A percentile compares a stretch with the other conserved stretches of the same genome.
Evolutionary conservation across 2,113 vertebrate genomes (phyloP).

Genomic region (Electrona antarctica): DNA sequence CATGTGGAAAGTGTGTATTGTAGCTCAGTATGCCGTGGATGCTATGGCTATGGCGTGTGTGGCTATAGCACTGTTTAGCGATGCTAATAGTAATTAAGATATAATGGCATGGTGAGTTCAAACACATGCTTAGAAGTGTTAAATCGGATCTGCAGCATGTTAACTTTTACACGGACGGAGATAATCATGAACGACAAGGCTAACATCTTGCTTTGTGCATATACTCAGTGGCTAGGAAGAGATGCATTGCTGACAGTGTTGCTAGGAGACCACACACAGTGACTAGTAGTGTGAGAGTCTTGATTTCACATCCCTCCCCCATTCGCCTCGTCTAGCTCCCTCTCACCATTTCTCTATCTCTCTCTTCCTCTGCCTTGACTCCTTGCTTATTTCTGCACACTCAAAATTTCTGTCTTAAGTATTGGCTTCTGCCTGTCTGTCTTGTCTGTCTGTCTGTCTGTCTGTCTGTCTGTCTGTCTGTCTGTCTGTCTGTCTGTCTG

Average conservation of each 20-base stretch:
- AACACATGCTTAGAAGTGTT: conserved; percentile 20
- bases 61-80: conserved; percentile 11
- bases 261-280: conserved; percentile 84
- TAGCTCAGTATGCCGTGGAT: background rate
- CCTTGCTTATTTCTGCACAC: conserved; percentile 48
- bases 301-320: conserved; percentile 76
- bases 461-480: conserved; percentile 1
- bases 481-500: background rate
- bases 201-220: conserved; percentile 69
- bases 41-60: background rate
- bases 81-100: conserved; percentile 24
- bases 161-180: conserved; percentile 37
- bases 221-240: conserved; percentile 68
- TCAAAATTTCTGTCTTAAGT: conserved; percentile 11
- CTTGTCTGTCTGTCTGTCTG: background rate
- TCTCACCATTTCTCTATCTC: conserved; percentile 57
- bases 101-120: conserved; percentile 2
- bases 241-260: conserved; percentile 80
- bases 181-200: conserved; percentile 49
- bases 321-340: conserved; percentile 66
- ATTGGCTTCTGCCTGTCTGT: conserved; percentile 11
- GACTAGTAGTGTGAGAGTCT: conserved; percentile 77
- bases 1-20: background rate
- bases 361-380: conserved; percentile 47
- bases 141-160: conserved; percentile 8